phyloP scores from a whole-genome alignment of 2,888 invertebrate genomes.

The Chironomus riparius region DNA sequence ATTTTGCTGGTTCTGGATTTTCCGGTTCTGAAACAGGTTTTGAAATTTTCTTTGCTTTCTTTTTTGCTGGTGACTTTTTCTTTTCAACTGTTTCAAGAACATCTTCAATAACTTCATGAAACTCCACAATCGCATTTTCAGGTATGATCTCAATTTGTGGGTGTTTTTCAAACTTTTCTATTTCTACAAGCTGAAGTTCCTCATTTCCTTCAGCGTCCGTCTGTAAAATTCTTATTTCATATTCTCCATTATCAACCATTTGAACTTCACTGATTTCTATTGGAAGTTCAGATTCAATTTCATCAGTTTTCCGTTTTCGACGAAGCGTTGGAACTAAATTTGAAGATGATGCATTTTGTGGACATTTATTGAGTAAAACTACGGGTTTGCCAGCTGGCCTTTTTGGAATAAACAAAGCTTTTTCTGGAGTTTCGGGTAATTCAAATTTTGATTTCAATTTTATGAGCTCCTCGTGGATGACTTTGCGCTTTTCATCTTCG shows the following conservation, averaged over 20 bases:
- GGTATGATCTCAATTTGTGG: constrained; percentile 2
- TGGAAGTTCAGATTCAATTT: constrained; percentile 37
- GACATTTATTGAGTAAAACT: neutral
- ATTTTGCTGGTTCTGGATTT: neutral
- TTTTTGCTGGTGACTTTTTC: neutral
- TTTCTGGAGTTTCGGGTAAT: neutral
- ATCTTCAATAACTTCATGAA: no score
- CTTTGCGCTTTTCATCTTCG: neutral
- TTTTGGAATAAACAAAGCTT: neutral
- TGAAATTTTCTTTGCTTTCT: neutral
- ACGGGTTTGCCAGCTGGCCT: neutral
- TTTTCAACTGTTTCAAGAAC: neutral
- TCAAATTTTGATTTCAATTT: neutral
- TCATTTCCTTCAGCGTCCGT: constrained; percentile 31
- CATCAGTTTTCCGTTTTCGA: constrained; percentile 12
- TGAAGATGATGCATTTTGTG: neutral
- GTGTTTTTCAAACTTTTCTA: constrained; percentile 31
- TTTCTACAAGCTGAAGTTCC: constrained; percentile 26
- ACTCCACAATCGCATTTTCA: neutral
- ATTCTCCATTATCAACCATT: constrained; percentile 26
- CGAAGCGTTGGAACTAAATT: neutral
- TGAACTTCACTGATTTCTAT: constrained; percentile 32
- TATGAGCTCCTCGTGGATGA: neutral
- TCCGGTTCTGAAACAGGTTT: neutral
- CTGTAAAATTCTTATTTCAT: constrained; percentile 29